phyloP scores from a whole-genome alignment of 2,113 vertebrate species.

The Willisornis vidua region DNA sequence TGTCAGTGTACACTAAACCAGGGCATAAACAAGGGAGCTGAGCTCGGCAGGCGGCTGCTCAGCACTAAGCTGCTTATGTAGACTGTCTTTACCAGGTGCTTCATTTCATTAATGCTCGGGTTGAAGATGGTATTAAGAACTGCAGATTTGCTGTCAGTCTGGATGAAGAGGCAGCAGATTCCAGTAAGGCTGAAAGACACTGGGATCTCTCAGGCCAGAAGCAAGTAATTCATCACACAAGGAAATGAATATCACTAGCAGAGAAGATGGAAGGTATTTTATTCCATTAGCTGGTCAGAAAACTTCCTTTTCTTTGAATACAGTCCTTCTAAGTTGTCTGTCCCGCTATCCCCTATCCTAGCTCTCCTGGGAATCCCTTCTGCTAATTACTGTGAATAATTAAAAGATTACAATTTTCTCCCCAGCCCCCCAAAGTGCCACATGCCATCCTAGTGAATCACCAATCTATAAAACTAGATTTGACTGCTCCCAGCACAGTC shows the following conservation, averaged over 20 bases:
- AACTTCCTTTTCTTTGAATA: not conserved
- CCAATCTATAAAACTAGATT: not conserved
- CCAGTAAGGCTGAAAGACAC: not conserved
- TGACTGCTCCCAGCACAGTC: not conserved
- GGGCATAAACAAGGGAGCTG: constrained; percentile 17
- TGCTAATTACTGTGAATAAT: constrained; percentile 47
- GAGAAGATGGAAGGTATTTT: not conserved
- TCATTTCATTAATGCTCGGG: constrained; percentile 49
- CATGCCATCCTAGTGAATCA: constrained; percentile 1
- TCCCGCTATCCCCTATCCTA: not conserved
- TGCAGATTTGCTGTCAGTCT: constrained; percentile 45
- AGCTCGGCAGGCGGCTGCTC: constrained; percentile 22
- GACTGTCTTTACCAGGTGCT: constrained; percentile 57
- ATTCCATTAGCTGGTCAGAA: not conserved
- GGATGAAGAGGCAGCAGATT: constrained; percentile 17
- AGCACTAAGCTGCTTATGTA: constrained; percentile 58
- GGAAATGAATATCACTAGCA: not conserved
- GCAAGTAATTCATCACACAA: not conserved
- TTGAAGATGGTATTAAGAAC: constrained; percentile 62
- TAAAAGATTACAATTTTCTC: constrained; percentile 25
- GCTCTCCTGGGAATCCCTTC: not conserved
- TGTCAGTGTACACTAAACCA: not conserved
- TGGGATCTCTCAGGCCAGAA: not conserved
- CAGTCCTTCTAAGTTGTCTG: not conserved
- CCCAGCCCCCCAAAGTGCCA: not conserved